Conservation (phyloP, 1,140 invertebrate species). For the Anagrus nilaparvatae region DNA sequence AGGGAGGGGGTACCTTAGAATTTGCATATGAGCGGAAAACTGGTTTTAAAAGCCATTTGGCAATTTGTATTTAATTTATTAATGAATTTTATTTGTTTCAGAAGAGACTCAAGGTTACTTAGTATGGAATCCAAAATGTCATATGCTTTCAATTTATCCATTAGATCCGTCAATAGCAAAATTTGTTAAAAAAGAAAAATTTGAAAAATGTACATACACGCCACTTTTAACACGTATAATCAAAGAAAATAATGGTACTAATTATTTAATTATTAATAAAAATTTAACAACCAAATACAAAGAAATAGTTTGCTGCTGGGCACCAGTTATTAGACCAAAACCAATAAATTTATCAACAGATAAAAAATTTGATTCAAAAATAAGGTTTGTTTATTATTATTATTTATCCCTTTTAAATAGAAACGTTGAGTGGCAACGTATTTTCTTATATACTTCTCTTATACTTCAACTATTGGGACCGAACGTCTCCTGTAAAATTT, state of each 20-base stretch:
- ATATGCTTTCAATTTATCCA: slow-evolving; percentile 58
- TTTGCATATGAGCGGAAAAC: background rate
- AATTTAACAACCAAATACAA: slow-evolving; percentile 25
- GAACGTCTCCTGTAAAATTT: too few relatives aligned
- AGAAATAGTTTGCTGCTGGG: slow-evolving; percentile 44
- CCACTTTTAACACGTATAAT: slow-evolving; percentile 40
- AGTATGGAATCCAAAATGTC: slow-evolving; percentile 57
- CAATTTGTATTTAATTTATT: background rate
- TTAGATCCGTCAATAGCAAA: slow-evolving; percentile 53
- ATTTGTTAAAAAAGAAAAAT: slow-evolving; percentile 47
- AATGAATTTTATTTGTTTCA: slow-evolving; percentile 11
- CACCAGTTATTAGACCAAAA: slow-evolving; percentile 34
- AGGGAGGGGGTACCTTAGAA: too few relatives aligned
- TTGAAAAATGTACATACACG: slow-evolving; percentile 45
- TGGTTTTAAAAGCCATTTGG: background rate
- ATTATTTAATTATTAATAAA: slow-evolving; percentile 26
- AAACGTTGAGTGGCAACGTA: too few relatives aligned
- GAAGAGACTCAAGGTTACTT: slow-evolving; percentile 44
- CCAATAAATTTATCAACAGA: slow-evolving; percentile 16
- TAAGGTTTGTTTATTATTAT: slow-evolving; percentile 40
- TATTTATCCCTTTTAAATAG: too few relatives aligned
- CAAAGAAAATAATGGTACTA: slow-evolving; percentile 29
- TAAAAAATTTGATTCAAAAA: slow-evolving; percentile 35
- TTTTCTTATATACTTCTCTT: too few relatives aligned
- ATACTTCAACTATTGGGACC: too few relatives aligned